Conservation (phyloP, 2,888 invertebrate genomes). For the Eilema depressum region DNA sequence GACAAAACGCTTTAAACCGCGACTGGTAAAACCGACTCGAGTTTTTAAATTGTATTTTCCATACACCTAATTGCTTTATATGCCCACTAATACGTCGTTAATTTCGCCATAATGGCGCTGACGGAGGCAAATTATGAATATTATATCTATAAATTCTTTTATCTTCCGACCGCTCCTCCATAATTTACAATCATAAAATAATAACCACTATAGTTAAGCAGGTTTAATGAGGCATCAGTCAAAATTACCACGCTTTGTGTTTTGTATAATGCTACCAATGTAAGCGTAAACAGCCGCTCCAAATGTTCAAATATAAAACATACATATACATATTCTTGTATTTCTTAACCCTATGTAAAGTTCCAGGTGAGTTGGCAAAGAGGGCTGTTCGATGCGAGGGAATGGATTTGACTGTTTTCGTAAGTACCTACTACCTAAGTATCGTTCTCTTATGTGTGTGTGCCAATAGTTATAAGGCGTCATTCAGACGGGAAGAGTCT, state of each 20-base stretch:
- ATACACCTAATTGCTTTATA: constrained; percentile 61
- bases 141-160: constrained; percentile 68
- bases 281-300: constrained; percentile 57
- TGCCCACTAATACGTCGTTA: constrained; percentile 63
- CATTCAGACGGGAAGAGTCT: too few species aligned
- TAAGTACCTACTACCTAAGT: constrained; percentile 19
- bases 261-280: constrained; percentile 57
- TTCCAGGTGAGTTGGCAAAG: constrained; percentile 63
- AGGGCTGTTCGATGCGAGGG: constrained; percentile 59
- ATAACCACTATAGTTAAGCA: constrained; percentile 71
- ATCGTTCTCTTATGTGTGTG: constrained; percentile 30
- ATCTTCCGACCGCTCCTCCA: constrained; percentile 64
- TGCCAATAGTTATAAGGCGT: too few species aligned
- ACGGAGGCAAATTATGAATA: constrained; percentile 71
- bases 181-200: constrained; percentile 75
- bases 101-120: constrained; percentile 63
- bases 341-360: constrained; percentile 64
- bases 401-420: constrained; percentile 48
- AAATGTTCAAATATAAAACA: constrained; percentile 58
- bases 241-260: constrained; percentile 64
- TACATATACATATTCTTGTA: constrained; percentile 31
- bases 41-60: constrained; percentile 52
- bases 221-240: constrained; percentile 73
- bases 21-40: constrained; percentile 50
- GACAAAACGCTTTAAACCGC: constrained; percentile 32